These are phyloP conservation scores for Neolamprologus caudopunctatus DNA, from an alignment of 2,113 vertebrate species.

Conservation along the genomic window DNA sequence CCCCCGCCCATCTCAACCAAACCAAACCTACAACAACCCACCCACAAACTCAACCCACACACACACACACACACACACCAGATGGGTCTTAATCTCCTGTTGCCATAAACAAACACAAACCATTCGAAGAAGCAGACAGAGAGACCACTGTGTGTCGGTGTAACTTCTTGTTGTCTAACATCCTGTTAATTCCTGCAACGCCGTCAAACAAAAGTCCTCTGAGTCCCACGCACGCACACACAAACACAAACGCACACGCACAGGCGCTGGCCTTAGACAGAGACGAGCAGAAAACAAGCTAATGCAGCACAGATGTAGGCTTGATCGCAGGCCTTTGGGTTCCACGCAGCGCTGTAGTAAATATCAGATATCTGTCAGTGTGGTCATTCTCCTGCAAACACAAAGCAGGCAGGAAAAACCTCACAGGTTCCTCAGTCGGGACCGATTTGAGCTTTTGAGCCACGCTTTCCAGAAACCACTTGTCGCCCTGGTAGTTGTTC, in stretches of 20 bases:
- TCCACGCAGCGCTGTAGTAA: not conserved
- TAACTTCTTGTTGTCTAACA: conserved; percentile 41
- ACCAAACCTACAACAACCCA: not conserved
- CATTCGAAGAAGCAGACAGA: conserved; percentile 10
- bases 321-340: not conserved
- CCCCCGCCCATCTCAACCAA: not conserved
- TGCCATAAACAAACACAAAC: conserved; percentile 38
- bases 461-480: not conserved
- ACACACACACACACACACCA: not conserved
- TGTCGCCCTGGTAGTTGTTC: not conserved
- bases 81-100: conserved; percentile 43
- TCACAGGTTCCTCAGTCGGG: not conserved
- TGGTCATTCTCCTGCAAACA: not conserved
- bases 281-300: not conserved
- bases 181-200: conserved; percentile 42
- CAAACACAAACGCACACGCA: not conserved
- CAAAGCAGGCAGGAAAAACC: not conserved
- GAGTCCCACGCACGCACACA: not conserved
- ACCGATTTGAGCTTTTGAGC: not conserved
- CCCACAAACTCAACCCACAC: not conserved
- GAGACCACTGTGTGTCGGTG: conserved; percentile 16
- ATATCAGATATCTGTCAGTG: not conserved
- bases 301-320: conserved; percentile 9
- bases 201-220: conserved; percentile 8
- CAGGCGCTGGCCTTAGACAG: not conserved